A percentile compares a stretch with the other conserved stretches of the same genome.
phyloP scores from a whole-genome alignment of 2,888 invertebrate species.

The Tortrix viridana region DNA sequence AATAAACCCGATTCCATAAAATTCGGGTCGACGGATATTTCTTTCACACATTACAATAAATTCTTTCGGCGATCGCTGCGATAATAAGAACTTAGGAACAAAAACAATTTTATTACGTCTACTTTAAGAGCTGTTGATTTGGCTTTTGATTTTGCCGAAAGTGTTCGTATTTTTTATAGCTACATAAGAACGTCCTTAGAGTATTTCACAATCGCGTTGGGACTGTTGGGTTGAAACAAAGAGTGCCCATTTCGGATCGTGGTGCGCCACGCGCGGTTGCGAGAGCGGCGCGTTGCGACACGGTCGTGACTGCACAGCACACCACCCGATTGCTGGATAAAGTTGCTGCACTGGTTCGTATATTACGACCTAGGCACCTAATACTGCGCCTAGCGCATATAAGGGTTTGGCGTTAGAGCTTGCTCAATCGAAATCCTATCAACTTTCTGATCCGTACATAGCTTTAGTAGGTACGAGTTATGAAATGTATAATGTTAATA shows the following conservation, averaged over 20 bases:
- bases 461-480: not conserved
- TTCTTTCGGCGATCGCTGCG: constrained; percentile 40
- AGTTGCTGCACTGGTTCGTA: constrained; percentile 3
- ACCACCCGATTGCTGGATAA: constrained; percentile 13
- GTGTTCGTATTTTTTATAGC: not conserved
- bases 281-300: constrained; percentile 52
- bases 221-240: constrained; percentile 48
- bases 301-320: constrained; percentile 56
- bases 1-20: constrained; percentile 67
- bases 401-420: constrained; percentile 6
- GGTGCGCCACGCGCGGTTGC: constrained; percentile 40
- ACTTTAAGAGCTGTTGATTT: constrained; percentile 3
- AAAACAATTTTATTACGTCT: constrained; percentile 21
- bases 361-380: constrained; percentile 1
- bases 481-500: too few species aligned
- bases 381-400: constrained; percentile 1
- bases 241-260: constrained; percentile 56
- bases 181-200: not conserved
- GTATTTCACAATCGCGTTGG: constrained; percentile 11
- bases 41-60: constrained; percentile 56
- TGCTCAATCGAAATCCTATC: not conserved
- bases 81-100: constrained; percentile 16
- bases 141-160: constrained; percentile 1
- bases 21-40: constrained; percentile 61
- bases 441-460: not conserved